A percentile compares a stretch with the other conserved stretches of the same genome.
phyloP scores from a whole-genome alignment of 2,797 vertebrate genomes.

The Mormyrops attenuatus region DNA sequence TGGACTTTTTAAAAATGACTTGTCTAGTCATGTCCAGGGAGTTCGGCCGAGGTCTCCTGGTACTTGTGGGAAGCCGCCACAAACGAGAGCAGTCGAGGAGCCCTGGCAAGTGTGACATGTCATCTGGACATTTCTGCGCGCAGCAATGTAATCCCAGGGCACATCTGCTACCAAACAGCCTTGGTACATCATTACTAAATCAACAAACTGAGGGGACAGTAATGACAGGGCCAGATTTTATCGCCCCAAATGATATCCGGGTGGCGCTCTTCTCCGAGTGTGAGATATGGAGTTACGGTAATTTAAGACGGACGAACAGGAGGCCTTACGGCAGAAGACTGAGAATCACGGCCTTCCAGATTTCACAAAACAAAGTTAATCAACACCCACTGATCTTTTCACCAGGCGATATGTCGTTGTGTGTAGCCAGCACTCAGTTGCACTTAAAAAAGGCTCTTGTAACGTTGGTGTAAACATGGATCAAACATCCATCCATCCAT shows the following conservation, averaged over 20 bases:
- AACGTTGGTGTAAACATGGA: not conserved
- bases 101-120: conserved; percentile 63
- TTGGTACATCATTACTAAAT: conserved; percentile 74
- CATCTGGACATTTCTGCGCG: conserved; percentile 69
- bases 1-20: not conserved
- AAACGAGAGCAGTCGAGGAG: conserved; percentile 64
- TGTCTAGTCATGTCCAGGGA: conserved; percentile 44
- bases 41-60: conserved; percentile 50
- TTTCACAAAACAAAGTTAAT: conserved; percentile 6
- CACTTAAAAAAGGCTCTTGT: not conserved
- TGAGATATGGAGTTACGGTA: not conserved
- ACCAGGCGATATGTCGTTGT: not conserved
- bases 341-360: not conserved
- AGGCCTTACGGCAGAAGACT: not conserved
- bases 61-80: conserved; percentile 50
- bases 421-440: not conserved
- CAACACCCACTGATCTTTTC: not conserved
- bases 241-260: conserved; percentile 44
- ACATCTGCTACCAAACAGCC: conserved; percentile 68
- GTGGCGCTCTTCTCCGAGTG: not conserved
- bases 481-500: not conserved
- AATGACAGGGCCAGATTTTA: conserved; percentile 56
- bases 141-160: conserved; percentile 64
- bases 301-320: not conserved
- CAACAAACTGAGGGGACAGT: conserved; percentile 64